phyloP scores from a whole-genome alignment of 30 jellyfish, hydroid and myxozoan species.

The Pelagia noctiluca region DNA sequence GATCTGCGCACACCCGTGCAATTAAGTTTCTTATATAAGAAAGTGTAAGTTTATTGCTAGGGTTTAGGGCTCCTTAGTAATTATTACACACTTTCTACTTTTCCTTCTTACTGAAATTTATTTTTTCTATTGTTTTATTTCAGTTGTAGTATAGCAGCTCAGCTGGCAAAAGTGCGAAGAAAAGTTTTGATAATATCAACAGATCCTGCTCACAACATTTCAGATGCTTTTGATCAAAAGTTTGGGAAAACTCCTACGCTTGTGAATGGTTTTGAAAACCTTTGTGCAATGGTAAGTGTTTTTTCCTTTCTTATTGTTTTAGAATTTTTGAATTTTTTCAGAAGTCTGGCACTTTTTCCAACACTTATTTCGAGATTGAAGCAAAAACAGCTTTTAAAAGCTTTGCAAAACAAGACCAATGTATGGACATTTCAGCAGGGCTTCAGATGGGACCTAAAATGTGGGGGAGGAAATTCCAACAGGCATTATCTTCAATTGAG shows the following conservation, averaged over 20 bases:
- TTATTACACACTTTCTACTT: too few relatives aligned
- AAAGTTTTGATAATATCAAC: slow-evolving; percentile 92
- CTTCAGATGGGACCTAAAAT: not conserved
- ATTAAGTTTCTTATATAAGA: too few relatives aligned
- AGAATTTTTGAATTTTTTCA: too few relatives aligned
- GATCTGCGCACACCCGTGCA: too few relatives aligned
- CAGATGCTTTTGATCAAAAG: slow-evolving; percentile 99
- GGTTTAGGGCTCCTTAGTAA: too few relatives aligned
- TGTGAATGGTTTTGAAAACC: slow-evolving; percentile 84
- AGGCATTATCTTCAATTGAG: too few relatives aligned
- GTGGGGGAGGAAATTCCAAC: not conserved
- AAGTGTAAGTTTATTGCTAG: too few relatives aligned
- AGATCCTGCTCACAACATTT: slow-evolving; percentile 98
- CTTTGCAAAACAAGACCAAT: too few relatives aligned
- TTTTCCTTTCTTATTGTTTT: too few relatives aligned
- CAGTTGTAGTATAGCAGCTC: slow-evolving; percentile 96
- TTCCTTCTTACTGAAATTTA: not conserved
- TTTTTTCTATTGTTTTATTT: not conserved
- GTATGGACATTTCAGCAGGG: not conserved
- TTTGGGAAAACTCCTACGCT: slow-evolving; percentile 92
- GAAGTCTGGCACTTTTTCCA: too few relatives aligned
- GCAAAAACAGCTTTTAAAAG: not conserved
- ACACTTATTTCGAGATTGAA: too few relatives aligned
- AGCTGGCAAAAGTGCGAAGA: slow-evolving; percentile 71
- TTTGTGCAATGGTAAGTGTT: slow-evolving; percentile 91